phyloP scores from a whole-genome alignment of 2,113 vertebrate species.

The Ascaphus truei region DNA sequence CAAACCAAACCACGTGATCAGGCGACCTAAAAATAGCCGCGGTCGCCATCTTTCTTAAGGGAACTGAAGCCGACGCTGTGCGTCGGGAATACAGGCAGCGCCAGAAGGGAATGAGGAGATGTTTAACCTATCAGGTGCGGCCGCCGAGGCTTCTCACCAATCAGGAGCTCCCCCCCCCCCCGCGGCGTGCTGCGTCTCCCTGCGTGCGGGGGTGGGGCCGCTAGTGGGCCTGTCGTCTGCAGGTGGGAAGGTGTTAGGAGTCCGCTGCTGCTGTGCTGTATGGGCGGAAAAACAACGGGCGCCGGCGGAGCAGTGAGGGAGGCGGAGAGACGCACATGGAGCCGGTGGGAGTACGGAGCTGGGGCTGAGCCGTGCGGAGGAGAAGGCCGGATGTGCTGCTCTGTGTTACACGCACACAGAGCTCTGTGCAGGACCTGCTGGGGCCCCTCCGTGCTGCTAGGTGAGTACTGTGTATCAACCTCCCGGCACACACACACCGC shows the following conservation, averaged over 20 bases:
- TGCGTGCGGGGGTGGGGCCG: not conserved
- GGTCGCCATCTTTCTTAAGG: constrained; percentile 2
- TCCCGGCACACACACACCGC: not conserved
- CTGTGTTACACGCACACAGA: too few relatives aligned
- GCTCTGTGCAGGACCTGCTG: constrained; percentile 8
- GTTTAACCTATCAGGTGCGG: not conserved
- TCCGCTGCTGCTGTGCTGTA: not conserved
- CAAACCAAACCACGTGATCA: not conserved
- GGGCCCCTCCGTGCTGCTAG: constrained; percentile 12
- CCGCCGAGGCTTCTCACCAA: not conserved
- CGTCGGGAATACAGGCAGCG: not conserved
- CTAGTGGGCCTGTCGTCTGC: not conserved
- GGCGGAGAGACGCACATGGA: not conserved
- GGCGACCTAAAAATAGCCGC: not conserved
- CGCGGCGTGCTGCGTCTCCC: not conserved
- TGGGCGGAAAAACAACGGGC: not conserved
- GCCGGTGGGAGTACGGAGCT: not conserved
- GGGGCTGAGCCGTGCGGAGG: not conserved
- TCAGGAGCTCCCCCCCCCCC: not conserved
- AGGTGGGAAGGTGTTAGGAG: not conserved
- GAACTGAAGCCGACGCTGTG: not conserved
- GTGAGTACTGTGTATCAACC: not conserved
- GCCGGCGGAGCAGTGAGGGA: not conserved
- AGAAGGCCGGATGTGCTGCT: constrained; percentile 11
- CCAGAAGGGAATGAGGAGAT: not conserved